These are phyloP conservation scores for Aegotheles bennettii DNA, from an alignment of 2,113 vertebrate species.

Conservation along the genomic window DNA sequence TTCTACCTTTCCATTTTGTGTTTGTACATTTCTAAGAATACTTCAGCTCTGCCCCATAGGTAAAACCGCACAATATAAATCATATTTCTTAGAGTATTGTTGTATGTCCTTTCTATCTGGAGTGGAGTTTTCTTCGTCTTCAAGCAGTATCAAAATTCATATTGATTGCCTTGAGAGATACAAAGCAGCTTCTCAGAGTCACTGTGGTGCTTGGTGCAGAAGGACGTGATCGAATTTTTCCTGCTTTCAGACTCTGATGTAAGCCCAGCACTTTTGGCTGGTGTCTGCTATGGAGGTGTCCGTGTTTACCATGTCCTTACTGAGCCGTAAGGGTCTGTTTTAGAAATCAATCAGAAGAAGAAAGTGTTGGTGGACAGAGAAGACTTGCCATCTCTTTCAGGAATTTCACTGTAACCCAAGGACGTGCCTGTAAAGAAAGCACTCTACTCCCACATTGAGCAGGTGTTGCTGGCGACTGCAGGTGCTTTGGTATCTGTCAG, in stretches of 20 bases:
- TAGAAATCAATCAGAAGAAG: neutral
- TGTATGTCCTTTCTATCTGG: neutral
- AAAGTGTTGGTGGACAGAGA: neutral
- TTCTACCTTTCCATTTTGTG: neutral
- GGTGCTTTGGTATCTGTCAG: neutral
- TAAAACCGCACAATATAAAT: neutral
- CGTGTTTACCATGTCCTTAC: neutral
- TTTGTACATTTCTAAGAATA: neutral
- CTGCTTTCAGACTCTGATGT: neutral
- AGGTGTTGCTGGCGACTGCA: neutral
- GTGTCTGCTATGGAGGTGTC: neutral
- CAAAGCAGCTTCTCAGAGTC: neutral
- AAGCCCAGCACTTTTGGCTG: neutral
- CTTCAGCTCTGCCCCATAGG: neutral
- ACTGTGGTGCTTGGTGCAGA: neutral
- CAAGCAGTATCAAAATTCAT: neutral
- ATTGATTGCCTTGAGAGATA: neutral
- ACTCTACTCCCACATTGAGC: rapidly evolving
- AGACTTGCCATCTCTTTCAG: neutral
- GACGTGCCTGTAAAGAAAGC: neutral
- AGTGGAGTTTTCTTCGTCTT: neutral
- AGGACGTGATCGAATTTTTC: neutral
- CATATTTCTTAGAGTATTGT: neutral
- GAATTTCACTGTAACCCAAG: neutral
- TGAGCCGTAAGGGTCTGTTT: neutral